Percentiles rank a stretch among this genome's conserved stretches.
Conservation (phyloP, 1,140 invertebrate species). For the Scaptomyza hsui region DNA sequence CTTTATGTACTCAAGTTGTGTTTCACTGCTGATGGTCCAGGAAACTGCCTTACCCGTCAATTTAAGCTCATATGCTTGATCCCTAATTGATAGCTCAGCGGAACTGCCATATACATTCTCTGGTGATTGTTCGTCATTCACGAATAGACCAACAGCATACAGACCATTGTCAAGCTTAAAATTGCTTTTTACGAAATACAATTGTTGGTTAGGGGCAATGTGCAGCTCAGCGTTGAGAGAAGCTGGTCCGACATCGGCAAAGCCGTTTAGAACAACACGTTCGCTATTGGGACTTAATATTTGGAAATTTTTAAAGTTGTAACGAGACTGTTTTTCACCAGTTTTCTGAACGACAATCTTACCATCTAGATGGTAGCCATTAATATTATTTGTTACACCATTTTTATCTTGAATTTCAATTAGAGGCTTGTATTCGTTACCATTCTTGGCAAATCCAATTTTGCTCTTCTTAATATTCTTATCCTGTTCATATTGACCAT, state of each 20-base stretch:
- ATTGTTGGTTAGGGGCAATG: constrained; percentile 51
- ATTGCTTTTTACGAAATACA: constrained; percentile 58
- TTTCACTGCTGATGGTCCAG: constrained; percentile 41
- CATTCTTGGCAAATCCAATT: constrained; percentile 86
- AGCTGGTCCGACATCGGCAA: constrained; percentile 48
- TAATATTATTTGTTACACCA: constrained; percentile 83
- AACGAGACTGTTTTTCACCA: constrained; percentile 84
- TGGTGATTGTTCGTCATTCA: constrained; percentile 59
- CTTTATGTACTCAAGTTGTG: constrained; percentile 39
- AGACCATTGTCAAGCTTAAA: constrained; percentile 55
- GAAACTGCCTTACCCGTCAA: constrained; percentile 42
- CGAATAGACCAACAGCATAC: constrained; percentile 62
- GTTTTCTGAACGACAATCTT: constrained; percentile 85
- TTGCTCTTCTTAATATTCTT: constrained; percentile 86
- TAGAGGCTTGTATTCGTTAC: constrained; percentile 88
- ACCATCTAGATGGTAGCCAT: constrained; percentile 86
- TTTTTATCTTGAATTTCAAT: constrained; percentile 87
- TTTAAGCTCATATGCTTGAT: constrained; percentile 46
- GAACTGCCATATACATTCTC: constrained; percentile 68
- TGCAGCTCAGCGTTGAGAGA: constrained; percentile 52
- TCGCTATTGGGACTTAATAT: constrained; percentile 84
- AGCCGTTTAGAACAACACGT: constrained; percentile 85
- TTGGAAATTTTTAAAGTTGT: constrained; percentile 86
- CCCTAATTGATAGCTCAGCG: constrained; percentile 26
- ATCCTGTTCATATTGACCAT: constrained; percentile 86